These are phyloP conservation scores for Siniperca scherzeri DNA, from an alignment of 2,797 vertebrate genomes.

Conservation along the genomic window DNA sequence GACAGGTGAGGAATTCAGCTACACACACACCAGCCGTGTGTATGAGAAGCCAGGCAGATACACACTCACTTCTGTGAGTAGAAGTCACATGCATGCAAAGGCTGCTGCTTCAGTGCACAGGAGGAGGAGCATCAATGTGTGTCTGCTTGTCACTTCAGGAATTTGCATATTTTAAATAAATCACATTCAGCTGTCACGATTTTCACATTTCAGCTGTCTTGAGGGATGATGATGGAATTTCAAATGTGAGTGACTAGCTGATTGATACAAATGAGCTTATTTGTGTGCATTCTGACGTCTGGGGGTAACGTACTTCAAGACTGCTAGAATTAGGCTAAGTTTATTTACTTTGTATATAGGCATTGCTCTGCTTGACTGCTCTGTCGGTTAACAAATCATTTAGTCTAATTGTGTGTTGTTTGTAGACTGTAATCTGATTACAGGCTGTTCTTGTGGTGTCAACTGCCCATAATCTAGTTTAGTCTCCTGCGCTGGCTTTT, in stretches of 20 bases:
- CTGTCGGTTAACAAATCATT: too few relatives aligned
- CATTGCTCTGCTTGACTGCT: too few relatives aligned
- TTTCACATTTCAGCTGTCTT: background rate
- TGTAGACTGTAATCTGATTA: too few relatives aligned
- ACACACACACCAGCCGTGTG: background rate
- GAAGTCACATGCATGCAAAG: slow-evolving; percentile 52
- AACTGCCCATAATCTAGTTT: too few relatives aligned
- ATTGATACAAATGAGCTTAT: background rate
- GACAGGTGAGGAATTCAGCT: background rate
- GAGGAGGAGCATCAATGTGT: background rate
- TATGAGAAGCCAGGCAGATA: slow-evolving; percentile 18
- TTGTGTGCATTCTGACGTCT: too few relatives aligned
- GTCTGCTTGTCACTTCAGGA: slow-evolving; percentile 20
- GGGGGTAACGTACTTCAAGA: too few relatives aligned
- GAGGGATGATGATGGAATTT: background rate
- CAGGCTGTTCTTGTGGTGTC: too few relatives aligned
- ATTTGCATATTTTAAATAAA: background rate
- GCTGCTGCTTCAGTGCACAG: slow-evolving; percentile 32
- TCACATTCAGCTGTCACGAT: background rate
- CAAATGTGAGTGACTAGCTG: background rate
- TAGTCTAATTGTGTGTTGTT: too few relatives aligned
- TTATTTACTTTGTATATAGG: too few relatives aligned
- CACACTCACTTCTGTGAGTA: slow-evolving; percentile 8
- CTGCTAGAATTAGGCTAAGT: too few relatives aligned
- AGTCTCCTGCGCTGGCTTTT: too few relatives aligned